Evolutionary conservation across 2,888 invertebrate species (phyloP), one percentile per base, ranked within the genome.

Genomic region (Acrocyrtus sp.): DNA sequence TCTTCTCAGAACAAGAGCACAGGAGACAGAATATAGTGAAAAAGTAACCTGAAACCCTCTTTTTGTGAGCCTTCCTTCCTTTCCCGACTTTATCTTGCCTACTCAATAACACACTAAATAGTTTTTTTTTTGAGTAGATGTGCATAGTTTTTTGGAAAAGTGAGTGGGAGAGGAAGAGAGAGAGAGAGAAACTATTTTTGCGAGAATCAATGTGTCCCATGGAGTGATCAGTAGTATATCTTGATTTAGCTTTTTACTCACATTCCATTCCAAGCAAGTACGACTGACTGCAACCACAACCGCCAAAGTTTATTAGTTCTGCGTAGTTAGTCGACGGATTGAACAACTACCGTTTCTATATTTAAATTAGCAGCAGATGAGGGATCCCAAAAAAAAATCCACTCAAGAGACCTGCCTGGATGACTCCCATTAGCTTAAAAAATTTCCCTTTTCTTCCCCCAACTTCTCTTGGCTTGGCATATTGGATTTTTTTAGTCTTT

Each of bases 121-220:
- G 53, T 47, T 56, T 29, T 48, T 57, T n/a, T 66, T 41, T 48
- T 19, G n/a, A 24, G 24, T 29, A 65, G 24, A 10, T 47, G 8
- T 10, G 8, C 47, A 47, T 47, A 15, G 17, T 47, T 17, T n/a
- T n/a, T n/a, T n/a, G n/a, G n/a, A n/a, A 47, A 17, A 51, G 41
- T 19, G 41, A 19, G 22, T 2, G 48, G 41, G 1, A 24, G 21
- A 27, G 41, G 48, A 27, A 47, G 24, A 19, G 39, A 47, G 27
- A 34, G 39, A 17, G 45, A 57, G n/a, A 57, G 50, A 67, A 67
- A 67, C 50, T 58, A 67, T 41, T 58, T 58, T 45, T n/a, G n/a
- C n/a, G 45, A 68, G 51, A 69, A 69, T 69, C 69, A 62, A 62
- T 62, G 62, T 60, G 47, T 61, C 69, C 61, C 47, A 54, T 34